Evolutionary conservation across 2,797 vertebrate genomes (phyloP), one percentile per base, ranked within the genome.

Genomic region (Premnoplex brunnescens): DNA sequence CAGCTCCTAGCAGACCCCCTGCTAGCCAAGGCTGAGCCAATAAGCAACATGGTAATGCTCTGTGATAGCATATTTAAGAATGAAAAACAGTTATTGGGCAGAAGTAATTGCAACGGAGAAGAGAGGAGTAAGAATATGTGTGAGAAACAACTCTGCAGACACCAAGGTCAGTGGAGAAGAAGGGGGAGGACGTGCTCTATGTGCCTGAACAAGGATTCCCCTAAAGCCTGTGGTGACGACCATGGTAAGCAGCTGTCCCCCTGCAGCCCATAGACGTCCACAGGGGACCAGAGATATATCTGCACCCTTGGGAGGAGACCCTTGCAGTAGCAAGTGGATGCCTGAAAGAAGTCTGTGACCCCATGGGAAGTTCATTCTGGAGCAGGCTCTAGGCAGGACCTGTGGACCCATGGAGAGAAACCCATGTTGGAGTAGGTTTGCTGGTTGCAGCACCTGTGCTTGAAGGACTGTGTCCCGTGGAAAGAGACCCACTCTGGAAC

Each of bases 151-250:
- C 23, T 62, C 74, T 69, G 12, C 21, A 43, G 67, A 32, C 10
- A 62, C 15, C 13, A 24, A n/a, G 3, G 7, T 28, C 8, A 55
- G 19, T n/a, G 55, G 67, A 74, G 36, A 6, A 81, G 12, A 10
- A 37, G 51, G 41, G 5, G 12, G 12, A 54, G 3, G 34, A 36
- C 0, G 0, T 41, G 8, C 3, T 54, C 7, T 32, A 15, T 34
- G 12, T 46, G 30, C 34, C 52, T 36, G 18, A 54, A 14, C 12
- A 34, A 24, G 73, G 39, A 67, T 48, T 41, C 14, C 14, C 18
- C 9, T 63, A 30, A 8, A 62, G 4, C 16, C 60, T 39, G 14
- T 54, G 46, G 22, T 48, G 30, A 10, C 74, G 46, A 41, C 3
- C 4, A 2, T 8, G 14, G 34, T 36, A 67, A 18, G 36, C 12